Conservation (phyloP, 2,113 vertebrate species). For the Oreochromis tanganicae region DNA sequence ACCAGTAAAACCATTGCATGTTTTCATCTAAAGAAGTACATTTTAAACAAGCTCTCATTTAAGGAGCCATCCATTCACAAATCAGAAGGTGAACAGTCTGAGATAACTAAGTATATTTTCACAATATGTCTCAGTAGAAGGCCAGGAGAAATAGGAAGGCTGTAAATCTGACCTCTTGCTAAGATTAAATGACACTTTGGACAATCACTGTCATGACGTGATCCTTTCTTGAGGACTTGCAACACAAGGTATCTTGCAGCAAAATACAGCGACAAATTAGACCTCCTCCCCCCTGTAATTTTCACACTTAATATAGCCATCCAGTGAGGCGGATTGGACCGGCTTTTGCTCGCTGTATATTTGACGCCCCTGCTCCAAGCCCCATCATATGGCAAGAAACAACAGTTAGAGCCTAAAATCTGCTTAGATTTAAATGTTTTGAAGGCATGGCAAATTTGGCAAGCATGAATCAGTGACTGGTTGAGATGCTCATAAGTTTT, state of each 20-base stretch:
- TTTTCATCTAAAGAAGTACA: background rate
- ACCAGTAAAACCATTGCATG: background rate
- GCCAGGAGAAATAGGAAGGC: background rate
- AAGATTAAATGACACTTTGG: background rate
- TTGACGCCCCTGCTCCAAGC: background rate
- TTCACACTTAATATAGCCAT: background rate
- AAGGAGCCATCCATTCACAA: background rate
- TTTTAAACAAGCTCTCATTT: background rate
- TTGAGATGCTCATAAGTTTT: background rate
- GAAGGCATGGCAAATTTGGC: background rate
- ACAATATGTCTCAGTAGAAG: background rate
- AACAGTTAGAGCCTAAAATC: background rate
- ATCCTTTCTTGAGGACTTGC: background rate
- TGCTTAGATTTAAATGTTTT: background rate
- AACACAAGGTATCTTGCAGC: background rate
- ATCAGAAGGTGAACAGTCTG: background rate
- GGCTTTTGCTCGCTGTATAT: background rate
- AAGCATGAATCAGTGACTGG: background rate
- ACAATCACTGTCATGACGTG: background rate
- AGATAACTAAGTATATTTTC: background rate
- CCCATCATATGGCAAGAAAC: background rate
- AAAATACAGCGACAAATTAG: background rate
- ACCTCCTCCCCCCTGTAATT: background rate
- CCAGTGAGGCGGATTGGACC: background rate
- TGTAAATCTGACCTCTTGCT: background rate